Percentiles rank a stretch among this genome's conserved stretches.
Evolutionary conservation across 2,797 vertebrate species (phyloP).

Genomic region (Cossypha dichroa): DNA sequence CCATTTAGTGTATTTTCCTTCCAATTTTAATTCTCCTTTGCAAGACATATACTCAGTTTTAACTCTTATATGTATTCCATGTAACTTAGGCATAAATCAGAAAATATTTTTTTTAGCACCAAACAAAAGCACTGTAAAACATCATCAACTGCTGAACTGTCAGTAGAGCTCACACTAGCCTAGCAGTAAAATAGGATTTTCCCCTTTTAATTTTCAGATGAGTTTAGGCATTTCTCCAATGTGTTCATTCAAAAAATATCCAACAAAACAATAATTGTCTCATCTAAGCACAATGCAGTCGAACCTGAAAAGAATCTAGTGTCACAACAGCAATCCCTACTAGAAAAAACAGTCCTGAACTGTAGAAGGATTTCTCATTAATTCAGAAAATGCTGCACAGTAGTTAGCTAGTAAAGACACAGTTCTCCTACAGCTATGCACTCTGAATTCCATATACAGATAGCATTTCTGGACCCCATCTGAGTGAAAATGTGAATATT

Average conservation of each 20-base stretch:
- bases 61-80: neutral
- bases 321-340: neutral
- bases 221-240: neutral
- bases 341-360: neutral
- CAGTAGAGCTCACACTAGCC: neutral
- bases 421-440: neutral
- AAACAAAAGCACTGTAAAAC: neutral
- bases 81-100: neutral
- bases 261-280: neutral
- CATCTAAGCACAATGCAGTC: neutral
- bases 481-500: neutral
- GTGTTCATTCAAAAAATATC: neutral
- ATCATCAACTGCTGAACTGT: neutral
- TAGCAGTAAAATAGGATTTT: neutral
- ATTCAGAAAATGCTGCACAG: neutral
- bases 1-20: neutral
- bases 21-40: neutral
- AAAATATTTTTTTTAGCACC: neutral
- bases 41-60: neutral
- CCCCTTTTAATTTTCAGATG: neutral
- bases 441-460: neutral
- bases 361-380: neutral
- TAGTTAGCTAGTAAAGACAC: neutral
- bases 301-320: neutral
- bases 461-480: fast-evolving